phyloP scores from a whole-genome alignment of 2,888 invertebrate genomes.

The Amblyjoppa fuscipennis region DNA sequence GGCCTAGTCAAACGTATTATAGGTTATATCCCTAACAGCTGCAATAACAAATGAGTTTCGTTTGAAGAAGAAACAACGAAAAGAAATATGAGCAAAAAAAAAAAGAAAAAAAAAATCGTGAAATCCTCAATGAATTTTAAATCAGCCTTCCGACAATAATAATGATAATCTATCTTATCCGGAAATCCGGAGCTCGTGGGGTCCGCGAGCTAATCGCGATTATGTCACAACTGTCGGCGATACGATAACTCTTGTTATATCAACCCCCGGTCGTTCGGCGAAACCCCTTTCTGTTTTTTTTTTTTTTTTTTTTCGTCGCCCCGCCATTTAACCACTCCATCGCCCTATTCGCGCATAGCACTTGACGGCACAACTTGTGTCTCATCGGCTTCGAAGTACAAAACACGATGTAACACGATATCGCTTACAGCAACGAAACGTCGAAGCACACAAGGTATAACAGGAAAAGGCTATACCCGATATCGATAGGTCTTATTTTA shows the following conservation, averaged over 20 bases:
- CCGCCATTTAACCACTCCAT: slow-evolving; percentile 36
- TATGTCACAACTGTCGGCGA: slow-evolving; percentile 57
- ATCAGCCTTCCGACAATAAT: slow-evolving; percentile 16
- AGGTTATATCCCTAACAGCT: slow-evolving; percentile 47
- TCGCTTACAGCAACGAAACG: slow-evolving; percentile 29
- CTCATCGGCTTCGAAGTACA: slow-evolving; percentile 9
- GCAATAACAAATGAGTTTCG: slow-evolving; percentile 48
- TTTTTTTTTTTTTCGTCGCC: slow-evolving; percentile 24
- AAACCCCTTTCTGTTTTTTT: slow-evolving; percentile 27
- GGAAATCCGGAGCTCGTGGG: slow-evolving; percentile 33
- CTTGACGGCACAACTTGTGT: slow-evolving; percentile 37
- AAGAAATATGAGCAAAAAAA: slow-evolving; percentile 10
- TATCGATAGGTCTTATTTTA: slow-evolving; percentile 13
- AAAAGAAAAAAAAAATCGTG: background rate
- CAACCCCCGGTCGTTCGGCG: slow-evolving; percentile 12
- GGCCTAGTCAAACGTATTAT: background rate
- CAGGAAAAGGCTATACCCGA: slow-evolving; percentile 43
- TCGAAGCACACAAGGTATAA: slow-evolving; percentile 35
- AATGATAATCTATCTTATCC: slow-evolving; percentile 36
- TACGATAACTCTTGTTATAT: slow-evolving; percentile 48
- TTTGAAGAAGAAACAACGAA: background rate
- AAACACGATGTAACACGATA: slow-evolving; percentile 58
- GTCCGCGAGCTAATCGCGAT: slow-evolving; percentile 53
- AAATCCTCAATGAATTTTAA: background rate
- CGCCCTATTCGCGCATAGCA: slow-evolving; percentile 29